Evolutionary conservation across 1,140 invertebrate species (phyloP).

Genomic region (Eufriesea mexicana): DNA sequence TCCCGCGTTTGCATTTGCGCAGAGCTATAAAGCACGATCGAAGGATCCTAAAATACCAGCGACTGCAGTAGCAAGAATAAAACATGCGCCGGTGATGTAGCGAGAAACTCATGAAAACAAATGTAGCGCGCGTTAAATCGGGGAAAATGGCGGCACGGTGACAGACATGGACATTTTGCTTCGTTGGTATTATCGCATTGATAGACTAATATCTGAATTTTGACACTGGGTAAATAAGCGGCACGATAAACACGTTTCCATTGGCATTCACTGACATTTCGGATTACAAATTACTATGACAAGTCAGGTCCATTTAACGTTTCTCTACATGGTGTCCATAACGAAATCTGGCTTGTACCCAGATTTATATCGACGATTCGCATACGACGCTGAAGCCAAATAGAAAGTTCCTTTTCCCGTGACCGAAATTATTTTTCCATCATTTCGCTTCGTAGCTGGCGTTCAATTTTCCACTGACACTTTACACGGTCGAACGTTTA

Average conservation of each 20-base stretch:
- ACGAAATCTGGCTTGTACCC: conserved; percentile 28
- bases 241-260: conserved; percentile 43
- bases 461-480: too few species aligned
- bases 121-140: conserved; percentile 14
- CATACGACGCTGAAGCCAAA: too few species aligned
- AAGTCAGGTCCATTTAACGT: conserved; percentile 37
- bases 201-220: conserved; percentile 55
- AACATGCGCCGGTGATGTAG: not conserved
- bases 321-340: not conserved
- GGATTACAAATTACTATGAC: conserved; percentile 45
- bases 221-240: conserved; percentile 52
- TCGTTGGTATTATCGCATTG: conserved; percentile 48
- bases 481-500: too few species aligned
- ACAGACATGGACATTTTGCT: conserved; percentile 35
- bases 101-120: not conserved
- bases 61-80: not conserved
- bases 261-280: conserved; percentile 42
- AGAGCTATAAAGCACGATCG: not conserved
- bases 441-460: too few species aligned
- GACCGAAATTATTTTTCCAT: too few species aligned
- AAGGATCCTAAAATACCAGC: not conserved
- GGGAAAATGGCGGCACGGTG: not conserved
- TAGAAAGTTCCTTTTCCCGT: too few species aligned
- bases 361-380: too few species aligned
- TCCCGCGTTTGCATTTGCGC: too few species aligned